A percentile compares a stretch with the other conserved stretches of the same genome.
These are phyloP conservation scores for Tribolium freemani DNA, from an alignment of 2,888 invertebrate genomes.

Conservation along the genomic window DNA sequence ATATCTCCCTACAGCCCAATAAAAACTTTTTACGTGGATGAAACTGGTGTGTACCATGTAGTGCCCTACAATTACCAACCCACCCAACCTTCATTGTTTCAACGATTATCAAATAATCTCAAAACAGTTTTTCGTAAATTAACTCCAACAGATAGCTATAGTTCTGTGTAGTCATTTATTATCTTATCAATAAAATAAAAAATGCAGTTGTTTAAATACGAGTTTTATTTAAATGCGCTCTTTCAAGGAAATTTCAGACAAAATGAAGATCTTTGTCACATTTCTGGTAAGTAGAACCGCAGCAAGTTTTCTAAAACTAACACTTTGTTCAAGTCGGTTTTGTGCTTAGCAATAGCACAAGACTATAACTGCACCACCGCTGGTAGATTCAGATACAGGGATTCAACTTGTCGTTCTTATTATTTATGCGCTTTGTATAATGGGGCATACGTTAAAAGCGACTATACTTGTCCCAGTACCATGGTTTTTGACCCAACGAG, in stretches of 20 bases:
- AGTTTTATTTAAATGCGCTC: slow-evolving; percentile 11
- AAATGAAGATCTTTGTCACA: slow-evolving; percentile 6
- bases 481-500: slow-evolving; percentile 37
- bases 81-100: not conserved
- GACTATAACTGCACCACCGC: slow-evolving; percentile 39
- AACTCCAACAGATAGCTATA: not conserved
- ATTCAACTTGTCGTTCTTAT: slow-evolving; percentile 41
- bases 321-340: not conserved
- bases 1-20: not conserved
- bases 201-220: slow-evolving; percentile 12
- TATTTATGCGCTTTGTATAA: slow-evolving; percentile 41
- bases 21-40: not conserved
- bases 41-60: not conserved
- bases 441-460: slow-evolving; percentile 39
- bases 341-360: not conserved
- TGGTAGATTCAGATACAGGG: slow-evolving; percentile 41
- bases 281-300: slow-evolving; percentile 1
- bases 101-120: not conserved
- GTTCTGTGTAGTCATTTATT: not conserved
- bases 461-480: slow-evolving; percentile 44
- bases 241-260: not conserved
- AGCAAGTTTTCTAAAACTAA: not conserved
- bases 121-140: not conserved
- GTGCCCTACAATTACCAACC: not conserved
- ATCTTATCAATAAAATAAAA: slow-evolving; percentile 24